Conservation (phyloP, 2,797 vertebrate genomes). For the Eidolon dupreanum region DNA sequence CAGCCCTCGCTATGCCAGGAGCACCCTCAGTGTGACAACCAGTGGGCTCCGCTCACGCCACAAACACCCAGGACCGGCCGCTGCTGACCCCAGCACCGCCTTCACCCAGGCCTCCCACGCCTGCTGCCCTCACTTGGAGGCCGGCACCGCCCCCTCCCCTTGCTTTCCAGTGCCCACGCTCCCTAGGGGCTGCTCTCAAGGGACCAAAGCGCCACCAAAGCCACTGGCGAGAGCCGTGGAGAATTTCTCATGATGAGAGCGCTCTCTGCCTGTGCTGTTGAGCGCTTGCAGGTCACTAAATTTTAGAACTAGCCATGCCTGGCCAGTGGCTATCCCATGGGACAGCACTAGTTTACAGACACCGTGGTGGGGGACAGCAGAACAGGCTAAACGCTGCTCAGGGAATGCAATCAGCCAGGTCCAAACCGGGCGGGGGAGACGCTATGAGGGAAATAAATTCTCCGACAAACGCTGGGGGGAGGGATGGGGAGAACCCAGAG, state of each 20-base stretch:
- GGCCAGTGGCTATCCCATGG: accelerated
- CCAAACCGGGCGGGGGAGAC: background rate
- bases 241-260: background rate
- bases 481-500: background rate
- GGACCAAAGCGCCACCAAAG: too few relatives aligned
- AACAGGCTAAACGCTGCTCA: background rate
- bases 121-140: too few relatives aligned
- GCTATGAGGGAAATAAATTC: too few relatives aligned
- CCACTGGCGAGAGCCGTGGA: background rate
- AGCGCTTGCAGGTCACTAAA: too few relatives aligned
- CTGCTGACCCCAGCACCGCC: accelerated
- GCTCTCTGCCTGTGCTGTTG: background rate
- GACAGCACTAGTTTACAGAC: background rate
- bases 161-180: background rate
- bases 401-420: background rate
- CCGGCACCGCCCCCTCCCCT: background rate
- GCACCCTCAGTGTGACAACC: background rate
- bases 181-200: background rate
- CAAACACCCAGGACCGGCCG: background rate
- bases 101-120: too few relatives aligned
- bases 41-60: too few relatives aligned
- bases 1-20: background rate
- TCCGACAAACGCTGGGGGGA: background rate
- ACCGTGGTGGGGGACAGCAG: background rate
- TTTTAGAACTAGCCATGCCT: too few relatives aligned